Base-by-base conservation (phyloP, 2,888 invertebrate species). In the Agonum fuliginosum region DNA sequence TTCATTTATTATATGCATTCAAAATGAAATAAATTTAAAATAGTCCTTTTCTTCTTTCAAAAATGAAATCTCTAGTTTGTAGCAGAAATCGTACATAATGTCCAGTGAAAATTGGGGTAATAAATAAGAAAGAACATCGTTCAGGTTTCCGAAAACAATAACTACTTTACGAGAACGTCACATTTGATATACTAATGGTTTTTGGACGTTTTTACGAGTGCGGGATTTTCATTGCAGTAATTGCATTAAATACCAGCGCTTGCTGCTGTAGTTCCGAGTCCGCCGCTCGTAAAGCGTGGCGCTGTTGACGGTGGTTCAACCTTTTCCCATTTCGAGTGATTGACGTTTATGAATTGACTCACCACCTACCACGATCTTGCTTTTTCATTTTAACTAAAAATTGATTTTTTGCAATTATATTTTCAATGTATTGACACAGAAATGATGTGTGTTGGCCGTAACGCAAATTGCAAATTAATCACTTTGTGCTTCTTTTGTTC, bases 101-200 rank as follows among this genome's bases (percentile, higher is more conserved):
- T 8, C 0, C 17, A 14, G 46, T 54, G 46, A 54, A 24, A 62
- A 62, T 27, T 30, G 58, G 14, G 10, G 30, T 27, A 62, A 20
- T 62, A 30, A 62, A 62, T 27, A 5, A 14, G 14, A 30, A 30
- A 27, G 30, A 62, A 62, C 14, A 62, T 17, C 58, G 43, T 70
- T 70, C 8, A 27, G 6, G 4, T 46, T 46, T 69, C 27, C 27
- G 46, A 10, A 70, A 70, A 70, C 70, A 70, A 70, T 46, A 70
- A 46, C 46, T 27, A 41, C 41, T 67, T 41, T 41, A 67, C 41
- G 67, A 67, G 46, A 8, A 14, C 14, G 46, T 70, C 27, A 70
- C 46, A 70, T 70, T 70, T 46, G 70, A 46, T 70, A 46, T 14
- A 43, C 70, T 70, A 70, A 70, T 70, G 70, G 70, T 24, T 70